A percentile compares a stretch with the other conserved stretches of the same genome.
phyloP scores from a whole-genome alignment of 2,888 invertebrate species.

The Spicauda simplicius region DNA sequence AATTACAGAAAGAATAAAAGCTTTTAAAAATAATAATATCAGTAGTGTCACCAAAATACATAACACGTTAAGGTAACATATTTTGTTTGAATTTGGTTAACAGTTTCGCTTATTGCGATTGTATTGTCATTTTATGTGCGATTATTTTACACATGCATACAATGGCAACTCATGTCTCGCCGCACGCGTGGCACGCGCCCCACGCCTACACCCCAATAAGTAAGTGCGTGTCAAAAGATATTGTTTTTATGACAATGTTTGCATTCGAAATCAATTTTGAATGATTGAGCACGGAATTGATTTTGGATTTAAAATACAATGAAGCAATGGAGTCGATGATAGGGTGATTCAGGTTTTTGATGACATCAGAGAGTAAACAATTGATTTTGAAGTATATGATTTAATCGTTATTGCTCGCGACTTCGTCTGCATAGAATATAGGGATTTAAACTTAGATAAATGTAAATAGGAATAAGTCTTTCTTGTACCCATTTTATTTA shows the following conservation, averaged over 20 bases:
- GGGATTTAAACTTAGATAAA: too few species aligned
- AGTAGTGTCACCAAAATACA: too few species aligned
- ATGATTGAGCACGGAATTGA: background rate
- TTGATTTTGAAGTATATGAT: background rate
- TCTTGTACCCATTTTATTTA: too few species aligned
- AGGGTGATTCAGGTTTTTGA: too few species aligned
- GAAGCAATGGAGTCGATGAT: too few species aligned
- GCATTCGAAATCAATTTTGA: constrained; percentile 13
- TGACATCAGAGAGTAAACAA: background rate
- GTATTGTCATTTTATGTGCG: background rate
- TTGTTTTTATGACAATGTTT: constrained; percentile 34
- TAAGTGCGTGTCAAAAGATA: constrained; percentile 34
- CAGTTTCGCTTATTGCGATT: background rate
- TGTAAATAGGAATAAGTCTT: too few species aligned
- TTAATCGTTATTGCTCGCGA: too few species aligned
- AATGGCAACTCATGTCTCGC: background rate
- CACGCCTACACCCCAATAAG: constrained; percentile 46
- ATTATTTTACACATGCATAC: background rate
- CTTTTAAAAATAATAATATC: too few species aligned
- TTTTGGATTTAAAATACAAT: background rate
- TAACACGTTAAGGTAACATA: too few species aligned
- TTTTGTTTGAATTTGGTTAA: too few species aligned
- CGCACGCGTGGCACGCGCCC: constrained; percentile 50
- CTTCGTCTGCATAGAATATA: too few species aligned
- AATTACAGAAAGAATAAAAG: too few species aligned